phyloP scores from a whole-genome alignment of 2,797 vertebrate genomes.

The Chromobotia macracanthus region DNA sequence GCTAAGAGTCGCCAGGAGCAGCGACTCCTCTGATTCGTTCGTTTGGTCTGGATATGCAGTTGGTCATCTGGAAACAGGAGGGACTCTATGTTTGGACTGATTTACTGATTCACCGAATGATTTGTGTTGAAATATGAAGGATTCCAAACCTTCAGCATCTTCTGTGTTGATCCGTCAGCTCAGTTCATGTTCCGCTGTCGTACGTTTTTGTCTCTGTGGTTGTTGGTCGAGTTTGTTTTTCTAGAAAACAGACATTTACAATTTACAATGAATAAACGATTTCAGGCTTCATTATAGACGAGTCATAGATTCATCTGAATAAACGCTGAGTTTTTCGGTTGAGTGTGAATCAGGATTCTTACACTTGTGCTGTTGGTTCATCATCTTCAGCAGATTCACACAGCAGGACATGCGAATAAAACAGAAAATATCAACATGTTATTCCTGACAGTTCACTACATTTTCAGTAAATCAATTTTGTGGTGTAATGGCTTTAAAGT shows the following conservation, averaged over 20 bases:
- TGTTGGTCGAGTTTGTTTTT: constrained; percentile 99
- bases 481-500: neutral
- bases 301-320: neutral
- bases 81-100: constrained; percentile 54
- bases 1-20: constrained; percentile 70
- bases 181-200: constrained; percentile 99
- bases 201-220: constrained; percentile 99
- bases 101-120: no score
- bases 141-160: constrained; percentile 14
- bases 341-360: constrained; percentile 68
- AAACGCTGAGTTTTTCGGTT: neutral
- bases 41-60: constrained; percentile 74
- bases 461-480: neutral
- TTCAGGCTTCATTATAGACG: neutral
- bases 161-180: constrained; percentile 55
- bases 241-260: constrained; percentile 69
- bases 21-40: constrained; percentile 71
- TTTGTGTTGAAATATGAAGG: no score
- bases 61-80: constrained; percentile 73
- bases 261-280: constrained; percentile 43
- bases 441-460: neutral
- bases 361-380: constrained; percentile 95
- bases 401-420: constrained; percentile 62
- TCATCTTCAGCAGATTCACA: constrained; percentile 81
- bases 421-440: constrained; percentile 42